phyloP scores from a whole-genome alignment of 2,888 invertebrate species.

The Sarcophaga carnaria region DNA sequence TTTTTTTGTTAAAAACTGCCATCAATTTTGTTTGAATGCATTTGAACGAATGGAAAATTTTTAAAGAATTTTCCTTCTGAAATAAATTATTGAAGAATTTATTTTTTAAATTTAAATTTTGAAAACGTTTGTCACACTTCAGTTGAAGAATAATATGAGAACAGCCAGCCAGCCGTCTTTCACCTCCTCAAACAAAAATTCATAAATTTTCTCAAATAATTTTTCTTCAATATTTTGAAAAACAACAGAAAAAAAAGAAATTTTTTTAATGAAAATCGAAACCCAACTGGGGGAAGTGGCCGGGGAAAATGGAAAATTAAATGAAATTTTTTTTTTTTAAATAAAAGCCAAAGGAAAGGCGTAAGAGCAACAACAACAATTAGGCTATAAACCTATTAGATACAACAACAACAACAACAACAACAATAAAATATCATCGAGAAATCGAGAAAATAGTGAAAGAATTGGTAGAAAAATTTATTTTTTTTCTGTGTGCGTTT shows the following conservation, averaged over 20 bases:
- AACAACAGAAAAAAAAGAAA: too few relatives aligned
- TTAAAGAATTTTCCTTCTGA: neutral
- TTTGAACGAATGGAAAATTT: neutral
- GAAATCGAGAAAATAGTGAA: slow-evolving; percentile 13
- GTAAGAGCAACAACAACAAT: too few relatives aligned
- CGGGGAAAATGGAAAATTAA: too few relatives aligned
- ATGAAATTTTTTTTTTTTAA: neutral
- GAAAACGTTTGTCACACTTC: slow-evolving; percentile 17
- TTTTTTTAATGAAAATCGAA: too few relatives aligned
- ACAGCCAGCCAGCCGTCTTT: neutral
- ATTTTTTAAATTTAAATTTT: too few relatives aligned
- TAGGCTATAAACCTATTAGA: slow-evolving; percentile 33
- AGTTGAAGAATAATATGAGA: neutral
- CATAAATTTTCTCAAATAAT: slow-evolving; percentile 13
- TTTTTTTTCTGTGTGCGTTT: slow-evolving; percentile 31
- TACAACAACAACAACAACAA: slow-evolving; percentile 38
- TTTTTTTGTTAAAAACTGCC: too few relatives aligned
- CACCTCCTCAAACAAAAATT: slow-evolving; percentile 29
- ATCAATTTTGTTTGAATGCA: too few relatives aligned
- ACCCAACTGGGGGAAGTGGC: neutral
- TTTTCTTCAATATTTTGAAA: slow-evolving; percentile 4
- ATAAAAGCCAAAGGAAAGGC: neutral
- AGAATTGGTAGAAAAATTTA: slow-evolving; percentile 23
- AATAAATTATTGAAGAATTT: neutral
- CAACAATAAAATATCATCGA: neutral